Base-by-base conservation (phyloP, 2,113 vertebrate genomes). In the Gobio gobio region DNA sequence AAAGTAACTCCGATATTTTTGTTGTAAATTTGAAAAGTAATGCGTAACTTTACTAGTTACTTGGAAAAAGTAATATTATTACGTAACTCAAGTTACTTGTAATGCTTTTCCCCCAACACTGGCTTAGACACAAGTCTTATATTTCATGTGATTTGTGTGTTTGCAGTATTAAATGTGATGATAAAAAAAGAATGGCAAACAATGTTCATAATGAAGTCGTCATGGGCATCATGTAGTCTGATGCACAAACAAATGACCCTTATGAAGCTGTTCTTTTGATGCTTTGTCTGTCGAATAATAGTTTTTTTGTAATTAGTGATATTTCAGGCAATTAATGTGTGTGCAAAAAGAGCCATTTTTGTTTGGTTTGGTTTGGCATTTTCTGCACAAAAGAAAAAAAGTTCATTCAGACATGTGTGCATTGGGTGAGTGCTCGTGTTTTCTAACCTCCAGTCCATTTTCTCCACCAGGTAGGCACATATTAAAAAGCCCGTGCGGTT, bases 401-500 rank as follows among this genome's bases (percentile, higher is more conserved):
- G 6, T 40, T 40, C 6, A 40, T 40, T 40, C 40, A 40, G 40
- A 40, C 36, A 40, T 40, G 36, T 40, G 40, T 40, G 40, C 40
- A 40, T 1, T 40, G 40, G 40, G 61, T 78, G 77, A 61, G 76
- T 66, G 78, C 58, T 45, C 61, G 18, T 78, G 54, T 14, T 7
- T 14, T 47, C 85, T 85, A 22, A 99, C 98, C 98, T 99, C 98
- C 98, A 99, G 93, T 99, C 98, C 97, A 99, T 93, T 91, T 99
- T 99, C 92, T 98, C 97, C 4, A 99, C 98, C 94, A 99, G 94
- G 95, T 97, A 99, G 85, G 97, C 97, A 95, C 97, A 99, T 91
- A 99, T 97, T 89, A 99, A 96, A 92, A 99, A 99, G 88, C 98
- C 98, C 29, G 98, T 99, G 83, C 98, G 95, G 83, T 99, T 99